Conservation (phyloP, 1,140 invertebrate genomes). For the Lethrus apterus region DNA sequence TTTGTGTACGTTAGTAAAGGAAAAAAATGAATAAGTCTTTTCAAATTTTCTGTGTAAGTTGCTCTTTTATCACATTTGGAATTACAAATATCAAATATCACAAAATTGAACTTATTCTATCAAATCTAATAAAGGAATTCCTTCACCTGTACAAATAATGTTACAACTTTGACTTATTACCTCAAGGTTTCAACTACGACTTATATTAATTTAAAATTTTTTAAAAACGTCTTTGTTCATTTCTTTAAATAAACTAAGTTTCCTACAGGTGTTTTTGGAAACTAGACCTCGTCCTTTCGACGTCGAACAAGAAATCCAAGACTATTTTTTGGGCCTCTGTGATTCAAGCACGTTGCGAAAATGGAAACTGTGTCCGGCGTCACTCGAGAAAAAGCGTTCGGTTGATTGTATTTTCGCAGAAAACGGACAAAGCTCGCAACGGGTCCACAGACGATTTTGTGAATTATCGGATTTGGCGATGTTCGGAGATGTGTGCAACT, state of each 20-base stretch:
- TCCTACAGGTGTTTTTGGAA: constrained; percentile 9
- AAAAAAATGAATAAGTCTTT: too few species aligned
- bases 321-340: constrained; percentile 20
- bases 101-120: constrained; percentile 7
- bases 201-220: too few species aligned
- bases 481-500: constrained; percentile 11
- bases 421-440: neutral
- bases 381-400: constrained; percentile 8
- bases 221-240: too few species aligned
- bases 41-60: too few species aligned
- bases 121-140: constrained; percentile 4
- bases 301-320: constrained; percentile 8
- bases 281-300: neutral
- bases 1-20: too few species aligned
- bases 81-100: too few species aligned
- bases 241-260: too few species aligned
- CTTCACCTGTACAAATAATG: neutral
- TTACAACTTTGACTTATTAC: too few species aligned
- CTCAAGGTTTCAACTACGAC: too few species aligned
- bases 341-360: constrained; percentile 15
- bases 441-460: constrained; percentile 17
- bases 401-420: constrained; percentile 11
- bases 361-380: constrained; percentile 19
- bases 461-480: constrained; percentile 10
- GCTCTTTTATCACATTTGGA: too few species aligned